A percentile compares a stretch with the other conserved stretches of the same genome.
phyloP scores from a whole-genome alignment of 2,888 invertebrate species.

The Stratiomys singularior region DNA sequence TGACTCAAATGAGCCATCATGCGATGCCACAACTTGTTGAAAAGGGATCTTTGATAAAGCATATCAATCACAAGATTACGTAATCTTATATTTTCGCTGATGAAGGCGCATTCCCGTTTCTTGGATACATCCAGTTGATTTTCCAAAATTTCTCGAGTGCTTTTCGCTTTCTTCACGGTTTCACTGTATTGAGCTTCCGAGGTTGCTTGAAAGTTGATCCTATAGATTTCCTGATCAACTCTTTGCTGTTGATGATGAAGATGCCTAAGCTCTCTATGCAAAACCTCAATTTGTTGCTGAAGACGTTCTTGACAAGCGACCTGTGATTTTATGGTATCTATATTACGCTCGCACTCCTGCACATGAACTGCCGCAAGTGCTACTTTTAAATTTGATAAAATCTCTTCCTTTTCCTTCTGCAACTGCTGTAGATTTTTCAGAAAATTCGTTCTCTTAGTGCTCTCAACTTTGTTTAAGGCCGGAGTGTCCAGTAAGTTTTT shows the following conservation, averaged over 20 bases:
- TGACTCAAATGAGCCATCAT: conserved; percentile 61
- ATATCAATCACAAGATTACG: conserved; percentile 59
- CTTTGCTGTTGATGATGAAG: conserved; percentile 60
- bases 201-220: conserved; percentile 60
- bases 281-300: conserved; percentile 57
- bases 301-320: conserved; percentile 61
- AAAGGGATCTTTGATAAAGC: conserved; percentile 60
- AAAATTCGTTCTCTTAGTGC: conserved; percentile 59
- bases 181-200: conserved; percentile 62
- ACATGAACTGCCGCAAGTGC: conserved; percentile 59
- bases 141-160: conserved; percentile 60
- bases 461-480: conserved; percentile 59
- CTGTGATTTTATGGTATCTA: conserved; percentile 59
- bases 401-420: conserved; percentile 58
- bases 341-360: conserved; percentile 55
- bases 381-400: conserved; percentile 62
- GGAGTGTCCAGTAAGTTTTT: conserved; percentile 60
- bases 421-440: conserved; percentile 58
- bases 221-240: conserved; percentile 60
- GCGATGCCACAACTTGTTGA: conserved; percentile 61
- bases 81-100: conserved; percentile 59
- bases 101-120: conserved; percentile 61
- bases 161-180: conserved; percentile 57
- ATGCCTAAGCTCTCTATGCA: conserved; percentile 59
- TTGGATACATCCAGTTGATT: conserved; percentile 61